phyloP scores from a whole-genome alignment of 2,113 vertebrate species.

The Entomyzon cyanotis region DNA sequence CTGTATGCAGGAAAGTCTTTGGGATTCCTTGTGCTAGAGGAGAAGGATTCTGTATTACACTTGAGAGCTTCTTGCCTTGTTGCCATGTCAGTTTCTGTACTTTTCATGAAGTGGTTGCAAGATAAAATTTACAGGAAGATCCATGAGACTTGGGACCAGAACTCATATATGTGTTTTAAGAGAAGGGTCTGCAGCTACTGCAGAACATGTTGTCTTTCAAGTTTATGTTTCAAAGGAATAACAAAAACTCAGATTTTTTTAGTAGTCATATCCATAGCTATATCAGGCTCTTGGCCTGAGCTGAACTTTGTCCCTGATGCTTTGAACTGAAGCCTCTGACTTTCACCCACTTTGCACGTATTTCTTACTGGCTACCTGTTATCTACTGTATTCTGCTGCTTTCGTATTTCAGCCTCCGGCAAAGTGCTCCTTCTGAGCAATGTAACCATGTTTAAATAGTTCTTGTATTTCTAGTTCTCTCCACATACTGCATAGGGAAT shows the following conservation, averaged over 20 bases:
- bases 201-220: not conserved
- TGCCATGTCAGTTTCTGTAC: not conserved
- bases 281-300: not conserved
- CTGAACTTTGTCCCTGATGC: not conserved
- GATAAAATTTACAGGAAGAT: not conserved
- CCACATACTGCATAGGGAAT: not conserved
- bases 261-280: not conserved
- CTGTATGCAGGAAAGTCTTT: not conserved
- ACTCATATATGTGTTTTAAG: fast-evolving
- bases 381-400: not conserved
- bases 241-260: not conserved
- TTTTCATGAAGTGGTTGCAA: not conserved
- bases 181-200: not conserved
- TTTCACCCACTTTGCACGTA: not conserved
- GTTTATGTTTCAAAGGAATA: not conserved
- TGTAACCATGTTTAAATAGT: not conserved
- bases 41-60: not conserved
- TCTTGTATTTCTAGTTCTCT: not conserved
- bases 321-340: not conserved
- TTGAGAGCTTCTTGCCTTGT: not conserved
- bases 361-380: not conserved
- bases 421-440: not conserved
- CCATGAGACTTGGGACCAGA: not conserved
- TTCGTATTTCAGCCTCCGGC: not conserved
- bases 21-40: not conserved